A percentile compares a stretch with the other conserved stretches of the same genome.
These are phyloP conservation scores for Meriones unguiculatus DNA, from an alignment of 2,113 vertebrate genomes.

Conservation along the genomic window DNA sequence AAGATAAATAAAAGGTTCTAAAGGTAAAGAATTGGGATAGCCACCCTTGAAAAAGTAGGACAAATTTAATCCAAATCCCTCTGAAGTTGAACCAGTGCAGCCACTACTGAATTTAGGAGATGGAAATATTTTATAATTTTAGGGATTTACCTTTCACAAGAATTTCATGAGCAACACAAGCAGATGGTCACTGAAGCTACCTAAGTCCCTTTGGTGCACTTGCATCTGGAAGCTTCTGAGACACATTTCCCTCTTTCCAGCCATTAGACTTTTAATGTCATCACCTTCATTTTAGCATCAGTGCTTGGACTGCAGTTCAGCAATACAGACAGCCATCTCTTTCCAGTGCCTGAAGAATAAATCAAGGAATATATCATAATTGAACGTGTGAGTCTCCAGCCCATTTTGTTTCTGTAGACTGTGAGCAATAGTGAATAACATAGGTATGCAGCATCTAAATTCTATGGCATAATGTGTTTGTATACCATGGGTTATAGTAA, in stretches of 20 bases:
- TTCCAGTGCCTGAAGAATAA: background rate
- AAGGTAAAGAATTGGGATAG: background rate
- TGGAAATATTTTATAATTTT: background rate
- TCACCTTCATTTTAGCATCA: background rate
- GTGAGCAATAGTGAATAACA: background rate
- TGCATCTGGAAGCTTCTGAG: background rate
- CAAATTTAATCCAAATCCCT: background rate
- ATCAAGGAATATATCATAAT: background rate
- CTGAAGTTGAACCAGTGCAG: background rate
- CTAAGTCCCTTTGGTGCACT: background rate
- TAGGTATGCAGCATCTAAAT: background rate
- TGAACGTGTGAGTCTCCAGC: background rate
- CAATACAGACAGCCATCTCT: background rate
- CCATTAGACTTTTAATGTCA: fast-evolving
- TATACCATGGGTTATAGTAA: fast-evolving
- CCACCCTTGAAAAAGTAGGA: background rate
- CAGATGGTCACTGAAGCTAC: background rate
- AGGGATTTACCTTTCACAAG: background rate
- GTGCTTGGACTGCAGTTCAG: background rate
- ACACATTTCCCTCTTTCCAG: background rate
- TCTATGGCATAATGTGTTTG: background rate
- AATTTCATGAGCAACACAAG: background rate
- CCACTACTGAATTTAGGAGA: background rate
- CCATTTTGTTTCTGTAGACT: background rate
- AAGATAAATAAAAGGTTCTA: background rate